Conservation (phyloP, 1,140 invertebrate genomes). For the Hestina assimilis region DNA sequence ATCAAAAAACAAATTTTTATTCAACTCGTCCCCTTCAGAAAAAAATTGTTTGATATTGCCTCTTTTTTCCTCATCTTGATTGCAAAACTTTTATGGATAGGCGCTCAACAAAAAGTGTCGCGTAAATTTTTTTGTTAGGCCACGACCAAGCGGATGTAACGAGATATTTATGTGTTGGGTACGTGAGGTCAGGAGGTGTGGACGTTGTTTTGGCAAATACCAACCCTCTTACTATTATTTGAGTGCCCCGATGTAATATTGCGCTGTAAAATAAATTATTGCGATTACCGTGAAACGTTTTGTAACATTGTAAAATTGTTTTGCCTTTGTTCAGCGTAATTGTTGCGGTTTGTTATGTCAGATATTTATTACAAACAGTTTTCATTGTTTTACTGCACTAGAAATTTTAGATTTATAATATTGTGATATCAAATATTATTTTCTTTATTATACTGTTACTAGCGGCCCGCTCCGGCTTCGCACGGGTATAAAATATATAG, state of each 20-base stretch:
- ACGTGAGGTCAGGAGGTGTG: constrained; percentile 49
- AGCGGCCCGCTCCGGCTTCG: no score
- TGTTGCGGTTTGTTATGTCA: not conserved
- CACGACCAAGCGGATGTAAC: constrained; percentile 47
- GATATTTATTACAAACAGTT: not conserved
- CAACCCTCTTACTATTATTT: constrained; percentile 48
- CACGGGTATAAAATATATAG: no score
- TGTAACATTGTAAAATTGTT: constrained; percentile 16
- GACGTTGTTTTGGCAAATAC: constrained; percentile 46
- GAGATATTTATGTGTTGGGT: constrained; percentile 62
- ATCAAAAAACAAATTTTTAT: not conserved
- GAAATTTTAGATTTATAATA: no score
- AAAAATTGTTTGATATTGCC: constrained; percentile 22
- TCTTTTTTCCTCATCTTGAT: constrained; percentile 45
- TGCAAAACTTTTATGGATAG: constrained; percentile 54
- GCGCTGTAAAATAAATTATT: constrained; percentile 35
- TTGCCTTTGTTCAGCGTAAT: not conserved
- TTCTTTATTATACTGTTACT: no score
- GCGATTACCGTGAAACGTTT: constrained; percentile 20
- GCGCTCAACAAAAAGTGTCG: constrained; percentile 44
- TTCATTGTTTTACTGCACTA: no score
- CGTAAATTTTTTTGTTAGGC: constrained; percentile 51
- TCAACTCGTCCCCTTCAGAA: constrained; percentile 10
- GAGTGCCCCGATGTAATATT: constrained; percentile 40
- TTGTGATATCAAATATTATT: no score